Conservation (phyloP, 2,797 vertebrate genomes). For the Merluccius polli region DNA sequence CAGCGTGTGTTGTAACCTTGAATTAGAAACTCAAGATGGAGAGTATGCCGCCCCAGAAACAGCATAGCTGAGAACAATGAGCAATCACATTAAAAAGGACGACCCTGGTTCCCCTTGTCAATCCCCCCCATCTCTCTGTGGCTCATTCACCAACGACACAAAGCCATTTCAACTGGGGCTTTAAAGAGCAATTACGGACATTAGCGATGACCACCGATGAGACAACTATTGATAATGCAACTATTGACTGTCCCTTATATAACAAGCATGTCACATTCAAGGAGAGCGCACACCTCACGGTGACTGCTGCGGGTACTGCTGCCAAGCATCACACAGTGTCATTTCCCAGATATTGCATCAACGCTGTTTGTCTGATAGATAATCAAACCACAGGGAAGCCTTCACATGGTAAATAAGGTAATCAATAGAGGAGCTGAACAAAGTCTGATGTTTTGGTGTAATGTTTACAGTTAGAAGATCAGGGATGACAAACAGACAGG, state of each 20-base stretch:
- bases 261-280: constrained; percentile 5
- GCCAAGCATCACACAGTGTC: neutral
- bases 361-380: neutral
- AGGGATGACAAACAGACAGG: neutral
- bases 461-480: neutral
- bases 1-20: constrained; percentile 28
- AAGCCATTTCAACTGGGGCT: constrained; percentile 44
- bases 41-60: constrained; percentile 34
- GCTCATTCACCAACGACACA: constrained; percentile 51
- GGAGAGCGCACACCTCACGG: neutral
- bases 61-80: constrained; percentile 47
- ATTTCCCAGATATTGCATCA: neutral
- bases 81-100: constrained; percentile 59
- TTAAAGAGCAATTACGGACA: constrained; percentile 51
- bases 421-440: neutral
- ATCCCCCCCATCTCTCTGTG: constrained; percentile 43
- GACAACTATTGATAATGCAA: constrained; percentile 32
- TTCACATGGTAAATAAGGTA: constrained; percentile 7
- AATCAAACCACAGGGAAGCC: neutral
- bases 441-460: neutral
- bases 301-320: neutral
- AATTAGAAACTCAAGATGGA: constrained; percentile 40
- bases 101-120: constrained; percentile 45
- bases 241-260: constrained; percentile 27
- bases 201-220: constrained; percentile 46